Base-by-base conservation (phyloP, 2,888 invertebrate species). In the Tachina fera region DNA sequence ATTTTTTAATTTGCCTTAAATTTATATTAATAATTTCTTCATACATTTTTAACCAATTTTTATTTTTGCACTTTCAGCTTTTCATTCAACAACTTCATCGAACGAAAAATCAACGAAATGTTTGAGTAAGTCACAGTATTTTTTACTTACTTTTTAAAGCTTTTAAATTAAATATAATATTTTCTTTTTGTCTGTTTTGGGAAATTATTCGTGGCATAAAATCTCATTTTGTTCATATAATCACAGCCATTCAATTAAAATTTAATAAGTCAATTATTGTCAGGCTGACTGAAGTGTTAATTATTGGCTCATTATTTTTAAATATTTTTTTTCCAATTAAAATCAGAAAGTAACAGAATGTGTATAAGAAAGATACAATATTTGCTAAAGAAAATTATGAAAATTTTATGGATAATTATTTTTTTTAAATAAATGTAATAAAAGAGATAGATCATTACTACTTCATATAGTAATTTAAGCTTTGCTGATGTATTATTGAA, bases 211-310 rank as follows among this genome's bases (percentile, higher is more conserved):
- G 45, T 56, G 56, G 16, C 56, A 43, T 11, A 53, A 51, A 53
- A 41, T 19, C 9, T 22, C 11, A 39, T 16, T 76, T 76, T 76
- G 60, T 77, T 67, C 49, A 68, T 60, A 41, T 70, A 70, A 78
- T 61, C 70, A 68, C 31, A 47, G 16, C 31, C 65, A 51, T 14
- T 70, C 60, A 58, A 78, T 78, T 70, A 78, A 45, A 41, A 70
- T 49, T 49, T 68, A 78, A 78, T 78, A 70, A 78, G 41, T 14
- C 68, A 78, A 51, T 70, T 70, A 78, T 60, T 51, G 19, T 10
- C 68, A 61, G 14, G 22, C 60, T 51, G 14, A 13, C 60, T 51
- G 19, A 39, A 51, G n/a, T 51, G 19, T 70, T 43, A 51, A 68
- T 70, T 78, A 78, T 53, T 60, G 47, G 51, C 22, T 31, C 77